Evolutionary conservation across 2,888 invertebrate genomes (phyloP), one percentile per base, ranked within the genome.

Genomic region (Callimorpha dominula): DNA sequence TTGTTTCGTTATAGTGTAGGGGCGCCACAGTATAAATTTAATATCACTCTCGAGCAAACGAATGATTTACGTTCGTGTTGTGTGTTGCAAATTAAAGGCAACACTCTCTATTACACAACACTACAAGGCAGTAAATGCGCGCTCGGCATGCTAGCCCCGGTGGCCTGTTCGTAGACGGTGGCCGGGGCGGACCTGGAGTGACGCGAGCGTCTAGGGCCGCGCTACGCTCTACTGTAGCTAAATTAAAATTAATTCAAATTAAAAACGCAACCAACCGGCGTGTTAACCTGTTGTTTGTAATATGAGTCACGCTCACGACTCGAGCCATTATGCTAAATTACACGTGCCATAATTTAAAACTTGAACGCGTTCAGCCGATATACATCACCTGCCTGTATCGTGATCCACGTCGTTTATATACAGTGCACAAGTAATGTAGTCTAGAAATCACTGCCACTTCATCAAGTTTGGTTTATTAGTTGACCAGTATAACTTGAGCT

Each of bases 31-130:
- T 69, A 84, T 82, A 77, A 84, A 76, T 75, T 75, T 80, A 78
- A 81, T 80, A 80, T 76, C 71, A 67, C 73, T 74, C 72, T 82
- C 74, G 64, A 74, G 71, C 74, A 46, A 68, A 67, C 75, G 65
- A 78, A 73, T 81, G 78, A 81, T 77, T 80, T 78, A 81, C 71
- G 68, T 73, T 75, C 76, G 64, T 70, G 73, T 80, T 74, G 76
- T 81, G 74, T 81, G 80, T 77, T 83, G 74, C 78, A 74, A 78
- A 84, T 80, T 75, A 77, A 76, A 77, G 77, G 73, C 68, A 75
- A 73, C 77, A 70, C 76, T 73, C 70, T 68, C 14, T 15, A 68
- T 72, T 70, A 73, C 72, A 69, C 49, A 71, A 69, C 64, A 65
- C 60, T 52, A 49, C 70, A 50, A 65, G 65, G 49, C 67, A 17